These are phyloP conservation scores for Danio choprae DNA, from an alignment of 2,797 vertebrate species.

Conservation along the genomic window DNA sequence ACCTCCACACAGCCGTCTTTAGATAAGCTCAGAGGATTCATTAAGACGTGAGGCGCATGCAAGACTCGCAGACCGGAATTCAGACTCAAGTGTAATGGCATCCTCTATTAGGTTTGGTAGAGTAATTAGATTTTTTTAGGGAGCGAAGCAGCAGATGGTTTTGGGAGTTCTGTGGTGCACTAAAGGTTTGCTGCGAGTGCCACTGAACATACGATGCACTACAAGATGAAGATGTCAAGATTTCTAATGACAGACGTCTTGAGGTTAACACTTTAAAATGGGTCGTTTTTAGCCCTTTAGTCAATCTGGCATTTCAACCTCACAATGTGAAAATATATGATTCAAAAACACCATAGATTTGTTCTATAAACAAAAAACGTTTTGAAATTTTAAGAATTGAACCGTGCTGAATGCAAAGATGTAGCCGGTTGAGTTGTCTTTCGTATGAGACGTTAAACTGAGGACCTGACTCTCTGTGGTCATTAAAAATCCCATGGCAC, in stretches of 20 bases:
- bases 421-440: no score
- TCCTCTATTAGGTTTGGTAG: constrained; percentile 2
- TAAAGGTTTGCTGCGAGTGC: constrained; percentile 30
- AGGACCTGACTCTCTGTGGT: no score
- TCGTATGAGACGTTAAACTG: no score
- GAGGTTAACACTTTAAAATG: constrained; percentile 2
- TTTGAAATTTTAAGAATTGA: no score
- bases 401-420: no score
- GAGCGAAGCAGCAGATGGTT: constrained; percentile 30
- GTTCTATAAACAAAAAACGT: no score
- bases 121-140: constrained; percentile 13
- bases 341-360: no score
- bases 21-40: constrained; percentile 44
- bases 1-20: constrained; percentile 36
- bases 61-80: constrained; percentile 20
- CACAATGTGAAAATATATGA: no score
- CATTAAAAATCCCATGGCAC: no score
- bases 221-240: constrained; percentile 9
- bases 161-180: neutral
- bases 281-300: no score
- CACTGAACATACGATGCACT: constrained; percentile 7
- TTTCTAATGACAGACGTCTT: neutral
- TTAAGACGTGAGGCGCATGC: constrained; percentile 31
- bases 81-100: constrained; percentile 22
- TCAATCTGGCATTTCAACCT: no score